Base-by-base conservation (phyloP, 2,113 vertebrate genomes). In the Erythrocercus mccallii region DNA sequence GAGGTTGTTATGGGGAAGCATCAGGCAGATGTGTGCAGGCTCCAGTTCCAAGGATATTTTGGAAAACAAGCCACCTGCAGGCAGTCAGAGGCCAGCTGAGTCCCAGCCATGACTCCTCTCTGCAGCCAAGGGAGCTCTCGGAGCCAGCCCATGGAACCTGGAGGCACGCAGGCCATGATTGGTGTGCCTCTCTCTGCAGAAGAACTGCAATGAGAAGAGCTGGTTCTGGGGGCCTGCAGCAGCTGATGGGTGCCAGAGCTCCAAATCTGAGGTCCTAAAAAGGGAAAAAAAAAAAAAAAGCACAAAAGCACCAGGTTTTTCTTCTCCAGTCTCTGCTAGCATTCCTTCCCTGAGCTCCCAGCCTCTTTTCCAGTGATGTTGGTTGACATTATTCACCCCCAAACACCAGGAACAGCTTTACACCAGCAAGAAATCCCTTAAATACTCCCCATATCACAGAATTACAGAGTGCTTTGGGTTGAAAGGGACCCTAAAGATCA, bases 141-240 rank as follows among this genome's bases (percentile, higher is more conserved):
- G 17, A 66, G 37, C 56, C 31, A 58, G 19, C 19, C 48, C 65
- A 9, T 0, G 0, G 51, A 37, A 15, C 20, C 57, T 85, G 27
- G 22, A 74, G 65, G 73, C 42, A 25, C 42, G 27, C 21, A 80
- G 23, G 15, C 27, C 28, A 1, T 5, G 35, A 62, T 8, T 42
- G 69, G 28, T 14, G 69, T n/a, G n/a, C n/a, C n/a, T n/a, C 42
- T 11, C 37, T 81, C 2, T 45, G 62, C 45, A 40, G 70, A 45
- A 60, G 45, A 45, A n/a, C 0, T 57, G 9, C 15, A 16, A 2
- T 0, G 24, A 48, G n/a, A 54, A 27, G 2, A 20, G 21, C 1
- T 0, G 1, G 3, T 60, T 35, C 70, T 72, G n/a, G 11, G 17
- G n/a, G 33, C 7, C 15, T 17, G 28, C 40, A 60, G 48, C 14